Conservation (phyloP, 2,888 invertebrate genomes). For the Cremastinae sp. region DNA sequence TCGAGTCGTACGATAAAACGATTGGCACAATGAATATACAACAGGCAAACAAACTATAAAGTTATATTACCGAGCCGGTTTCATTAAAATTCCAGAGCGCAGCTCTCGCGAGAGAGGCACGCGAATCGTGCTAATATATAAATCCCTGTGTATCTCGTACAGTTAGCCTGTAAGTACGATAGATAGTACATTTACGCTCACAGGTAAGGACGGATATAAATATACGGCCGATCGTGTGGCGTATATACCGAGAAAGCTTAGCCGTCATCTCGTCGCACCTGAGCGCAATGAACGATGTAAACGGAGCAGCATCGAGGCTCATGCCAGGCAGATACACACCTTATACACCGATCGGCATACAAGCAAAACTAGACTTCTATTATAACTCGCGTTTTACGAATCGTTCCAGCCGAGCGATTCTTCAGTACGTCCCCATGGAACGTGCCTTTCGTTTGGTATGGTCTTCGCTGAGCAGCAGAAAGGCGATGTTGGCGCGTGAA, state of each 20-base stretch:
- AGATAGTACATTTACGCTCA: constrained; percentile 23
- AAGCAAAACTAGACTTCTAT: background rate
- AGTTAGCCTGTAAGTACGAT: constrained; percentile 12
- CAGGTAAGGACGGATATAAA: background rate
- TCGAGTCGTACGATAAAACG: constrained; percentile 44
- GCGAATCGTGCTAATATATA: constrained; percentile 60
- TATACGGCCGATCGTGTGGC: constrained; percentile 17
- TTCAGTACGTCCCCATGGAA: constrained; percentile 50
- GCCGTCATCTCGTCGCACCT: constrained; percentile 61
- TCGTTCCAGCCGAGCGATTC: constrained; percentile 57
- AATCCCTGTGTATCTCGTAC: constrained; percentile 47
- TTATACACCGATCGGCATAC: background rate
- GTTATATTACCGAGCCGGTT: constrained; percentile 40
- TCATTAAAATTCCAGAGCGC: constrained; percentile 61
- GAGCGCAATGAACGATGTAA: constrained; percentile 61
- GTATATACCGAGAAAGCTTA: constrained; percentile 52
- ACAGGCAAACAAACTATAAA: constrained; percentile 4
- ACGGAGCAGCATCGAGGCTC: constrained; percentile 54
- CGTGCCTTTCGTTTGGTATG: constrained; percentile 36
- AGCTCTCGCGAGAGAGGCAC: constrained; percentile 48
- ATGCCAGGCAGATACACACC: constrained; percentile 18
- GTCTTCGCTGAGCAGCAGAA: background rate
- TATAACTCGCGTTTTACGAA: constrained; percentile 54
- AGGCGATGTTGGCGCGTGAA: background rate
- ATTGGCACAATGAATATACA: constrained; percentile 29